These are phyloP conservation scores for Coenonympha glycerion DNA, from an alignment of 2,888 invertebrate species.

Conservation along the genomic window DNA sequence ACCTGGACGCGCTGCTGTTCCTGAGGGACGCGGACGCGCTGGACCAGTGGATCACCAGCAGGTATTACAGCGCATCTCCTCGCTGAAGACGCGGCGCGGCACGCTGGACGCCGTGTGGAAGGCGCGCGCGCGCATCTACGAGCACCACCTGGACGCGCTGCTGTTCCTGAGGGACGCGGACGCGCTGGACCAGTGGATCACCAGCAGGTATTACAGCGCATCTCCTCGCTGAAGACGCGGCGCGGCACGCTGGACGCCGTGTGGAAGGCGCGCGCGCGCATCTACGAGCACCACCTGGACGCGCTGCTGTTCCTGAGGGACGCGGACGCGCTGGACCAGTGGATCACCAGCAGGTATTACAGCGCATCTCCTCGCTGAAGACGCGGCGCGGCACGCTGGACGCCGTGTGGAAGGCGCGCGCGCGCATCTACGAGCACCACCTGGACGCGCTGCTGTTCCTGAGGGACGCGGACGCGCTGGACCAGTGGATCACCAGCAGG, in stretches of 20 bases:
- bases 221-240: conserved; percentile 80
- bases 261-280: conserved; percentile 83
- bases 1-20: conserved; percentile 93
- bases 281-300: conserved; percentile 95
- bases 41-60: conserved; percentile 93
- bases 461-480: conserved; percentile 91
- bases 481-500: conserved; percentile 93
- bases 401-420: conserved; percentile 85
- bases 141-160: conserved; percentile 94
- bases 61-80: conserved; percentile 83
- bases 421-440: conserved; percentile 91
- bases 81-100: conserved; percentile 80
- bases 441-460: conserved; percentile 93
- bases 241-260: conserved; percentile 82
- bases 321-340: conserved; percentile 91
- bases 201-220: too few relatives aligned
- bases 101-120: conserved; percentile 85
- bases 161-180: conserved; percentile 93
- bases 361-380: conserved; percentile 82
- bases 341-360: too few relatives aligned
- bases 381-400: conserved; percentile 81
- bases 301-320: conserved; percentile 93
- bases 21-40: conserved; percentile 92
- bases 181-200: conserved; percentile 92
- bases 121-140: conserved; percentile 87